These are phyloP conservation scores for Zhuqinia jingwanae DNA, from an alignment of 2,888 invertebrate species.

Conservation along the genomic window DNA sequence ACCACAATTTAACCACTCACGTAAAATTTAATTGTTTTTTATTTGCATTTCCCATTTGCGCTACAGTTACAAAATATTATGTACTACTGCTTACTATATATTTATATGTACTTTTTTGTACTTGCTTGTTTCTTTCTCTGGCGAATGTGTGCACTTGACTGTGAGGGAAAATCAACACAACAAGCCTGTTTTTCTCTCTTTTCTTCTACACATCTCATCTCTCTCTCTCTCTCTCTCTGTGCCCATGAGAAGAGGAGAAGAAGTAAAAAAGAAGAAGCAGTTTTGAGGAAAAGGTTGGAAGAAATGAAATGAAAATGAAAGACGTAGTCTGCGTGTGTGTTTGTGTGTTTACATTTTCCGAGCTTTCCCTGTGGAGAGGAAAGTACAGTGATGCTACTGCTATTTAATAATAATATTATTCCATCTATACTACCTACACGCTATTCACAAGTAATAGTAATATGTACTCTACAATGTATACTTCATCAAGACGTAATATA, in stretches of 20 bases:
- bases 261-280: not conserved
- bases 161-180: not conserved
- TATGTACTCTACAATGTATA: no score
- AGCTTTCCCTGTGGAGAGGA: conserved; percentile 34
- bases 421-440: no score
- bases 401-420: not conserved
- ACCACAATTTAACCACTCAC: no score
- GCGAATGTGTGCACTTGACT: not conserved
- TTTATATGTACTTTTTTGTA: not conserved
- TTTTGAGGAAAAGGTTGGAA: conserved; percentile 23
- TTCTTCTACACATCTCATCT: not conserved
- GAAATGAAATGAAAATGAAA: conserved; percentile 24
- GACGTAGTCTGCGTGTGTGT: no score
- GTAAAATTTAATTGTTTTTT: no score
- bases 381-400: not conserved
- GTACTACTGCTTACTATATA: no score
- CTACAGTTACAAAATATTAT: no score
- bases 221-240: conserved; percentile 12
- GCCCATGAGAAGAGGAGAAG: not conserved
- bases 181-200: not conserved
- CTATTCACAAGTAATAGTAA: not conserved
- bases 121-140: not conserved
- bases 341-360: conserved; percentile 38
- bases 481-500: not conserved
- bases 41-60: no score